Evolutionary conservation across 2,797 vertebrate genomes (phyloP), one percentile per base, ranked within the genome.

Genomic region (Vultur gryphus): DNA sequence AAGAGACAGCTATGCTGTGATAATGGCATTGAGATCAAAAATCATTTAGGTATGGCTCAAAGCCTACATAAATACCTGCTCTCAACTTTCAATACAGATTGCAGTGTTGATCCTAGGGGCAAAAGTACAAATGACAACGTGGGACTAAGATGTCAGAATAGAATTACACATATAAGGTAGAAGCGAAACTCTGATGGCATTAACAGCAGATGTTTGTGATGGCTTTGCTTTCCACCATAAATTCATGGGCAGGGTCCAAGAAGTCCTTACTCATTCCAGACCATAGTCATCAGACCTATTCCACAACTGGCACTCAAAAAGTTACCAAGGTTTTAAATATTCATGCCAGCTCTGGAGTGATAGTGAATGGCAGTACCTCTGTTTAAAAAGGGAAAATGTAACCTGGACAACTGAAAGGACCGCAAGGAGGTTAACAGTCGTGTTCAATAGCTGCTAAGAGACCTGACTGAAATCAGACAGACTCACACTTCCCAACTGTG

Each of bases 41-140:
- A 84, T 87, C 71, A 87, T 81, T 94, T 86, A 91, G 65, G 20
- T 77, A 93, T 78, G 89, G 49, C 87, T 94, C 57, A 87, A 94
- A 96, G 71, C 71, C 89, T 93, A 92, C 84, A 84, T 89, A 95
- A 95, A 94, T 96, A 87, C 29, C 39, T 72, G 13, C 69, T 86
- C 87, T 91, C 33, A 37, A 54, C 57, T 92, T 85, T 54, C 82
- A 86, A 16, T 64, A 71, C n/a, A 71, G 72, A 81, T 75, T 78
- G 37, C 49, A 57, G 16, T 46, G 82, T 61, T 91, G 87, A 75
- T 61, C 65, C 87, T 92, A 80, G 75, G 75, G 69, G 76, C 46
- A 90, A 86, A 87, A 89, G 46, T 71, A 80, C 52, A 94, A 91
- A 91, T 92, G 31, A 59, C 67, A 91, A 87, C 1, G 6, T 73